Evolutionary conservation across 2,797 vertebrate genomes (phyloP), one percentile per base, ranked within the genome.

Genomic region (Sebastes ruberrimus): DNA sequence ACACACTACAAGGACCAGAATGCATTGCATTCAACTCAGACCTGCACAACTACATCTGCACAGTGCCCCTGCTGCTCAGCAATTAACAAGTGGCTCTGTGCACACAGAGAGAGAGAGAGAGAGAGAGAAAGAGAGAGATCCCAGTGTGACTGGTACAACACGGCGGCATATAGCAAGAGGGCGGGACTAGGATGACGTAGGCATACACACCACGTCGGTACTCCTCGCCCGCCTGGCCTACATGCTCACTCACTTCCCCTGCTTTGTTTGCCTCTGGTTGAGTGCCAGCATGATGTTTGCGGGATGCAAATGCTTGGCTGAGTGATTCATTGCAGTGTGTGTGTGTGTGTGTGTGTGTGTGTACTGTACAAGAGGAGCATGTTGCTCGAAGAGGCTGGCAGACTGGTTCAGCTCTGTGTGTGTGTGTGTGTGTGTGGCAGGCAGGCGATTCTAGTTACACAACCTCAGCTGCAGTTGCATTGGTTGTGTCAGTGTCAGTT

Each of bases 191-290:
- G 57, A 64, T 90, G 74, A 88, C 74, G 79, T 89, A 59, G 78
- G 52, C 32, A 28, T 65, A 64, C 84, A 65, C 87, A 75, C 86
- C 68, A 63, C 33, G 85, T 86, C 82, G 6, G 62, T 85, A 78
- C 72, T 81, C 85, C 78, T 78, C 16, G 78, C 82, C 85, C 71
- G 85, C 81, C 78, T 84, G 90, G 85, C 88, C 91, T 88, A 91
- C 82, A 91, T 92, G 81, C 88, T 92, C 92, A 74, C 93, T 93
- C 85, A 81, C 91, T 92, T 91, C 88, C 85, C 84, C 66, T 71
- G 86, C 92, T 89, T 93, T 93, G 91, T 94, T 91, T 91, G 89
- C 82, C 81, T 86, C 90, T 92, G 91, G 90, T 88, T 74, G 56
- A 85, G 66, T 87, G 92, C 92, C 92, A 93, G 81, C 80, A 61